Evolutionary conservation across 2,888 invertebrate genomes (phyloP), one percentile per base, ranked within the genome.

Genomic region (Hipparchia sbordonii): DNA sequence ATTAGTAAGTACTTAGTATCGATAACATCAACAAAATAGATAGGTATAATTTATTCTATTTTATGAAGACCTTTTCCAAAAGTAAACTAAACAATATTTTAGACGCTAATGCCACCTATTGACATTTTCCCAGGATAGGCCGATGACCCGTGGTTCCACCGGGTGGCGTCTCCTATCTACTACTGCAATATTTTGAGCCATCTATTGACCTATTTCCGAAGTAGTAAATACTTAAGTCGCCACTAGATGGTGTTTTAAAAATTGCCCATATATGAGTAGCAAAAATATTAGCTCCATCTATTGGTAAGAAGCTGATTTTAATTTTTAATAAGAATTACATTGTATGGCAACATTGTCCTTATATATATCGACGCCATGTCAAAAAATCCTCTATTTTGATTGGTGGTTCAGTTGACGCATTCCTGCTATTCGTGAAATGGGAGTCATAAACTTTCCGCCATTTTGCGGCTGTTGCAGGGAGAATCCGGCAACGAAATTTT

Each of bases 381-480:
- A 23, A 51, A 79, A 82, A 80, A 82, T 82, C 78, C 89, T 86
- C 84, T 85, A 82, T 89, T 89, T 87, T 92, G 89, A 93, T 93
- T 93, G 93, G 93, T 92, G 83, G 67, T 72, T 74, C 33, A 33
- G 6, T 23, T 60, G 39, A 6, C 23, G 8, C 6, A 70, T 72
- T 69, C 51, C 73, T 67, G 68, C 76, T 59, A 79, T 77, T 78
- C 76, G 77, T 73, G 72, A 72, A 73, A 80, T 81, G 80, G 61
- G 62, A 46, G 71, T 74, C 63, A 74, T 74, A 81, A 75, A 76
- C 74, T 76, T 78, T 83, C 89, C 83, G 91, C 93, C 93, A 93
- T 93, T 86, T 93, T 92, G 86, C 80, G 72, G 77, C 77, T 78
- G 79, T 74, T 74, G 74, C 70, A 74, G 78, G 77, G 72, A 71